phyloP scores from a whole-genome alignment of 2,797 vertebrate species.

The Vespertilio murinus region DNA sequence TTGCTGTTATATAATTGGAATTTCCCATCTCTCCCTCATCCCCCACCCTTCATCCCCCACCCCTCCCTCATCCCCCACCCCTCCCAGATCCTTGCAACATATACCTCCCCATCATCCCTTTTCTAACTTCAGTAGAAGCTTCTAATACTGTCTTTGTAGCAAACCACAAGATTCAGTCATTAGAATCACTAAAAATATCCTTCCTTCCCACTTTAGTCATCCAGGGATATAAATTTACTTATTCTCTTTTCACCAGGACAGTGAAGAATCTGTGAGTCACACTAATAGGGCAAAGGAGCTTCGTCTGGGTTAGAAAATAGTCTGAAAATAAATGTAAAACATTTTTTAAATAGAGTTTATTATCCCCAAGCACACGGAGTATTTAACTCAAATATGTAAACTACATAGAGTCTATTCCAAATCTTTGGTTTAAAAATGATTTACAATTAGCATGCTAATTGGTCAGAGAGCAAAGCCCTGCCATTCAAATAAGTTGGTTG shows the following conservation, averaged over 20 bases:
- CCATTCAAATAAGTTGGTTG: background rate
- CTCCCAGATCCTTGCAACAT: background rate
- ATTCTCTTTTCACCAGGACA: conserved; percentile 65
- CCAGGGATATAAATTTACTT: conserved; percentile 62
- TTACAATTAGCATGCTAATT: background rate
- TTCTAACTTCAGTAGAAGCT: conserved; percentile 42
- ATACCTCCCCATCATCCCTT: background rate
- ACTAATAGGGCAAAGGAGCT: conserved; percentile 27
- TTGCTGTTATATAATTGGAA: conserved; percentile 76
- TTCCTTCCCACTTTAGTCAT: conserved; percentile 53
- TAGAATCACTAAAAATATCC: conserved; percentile 67
- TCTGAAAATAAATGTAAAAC: conserved; percentile 36
- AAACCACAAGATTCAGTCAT: conserved; percentile 56
- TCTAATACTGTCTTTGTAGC: conserved; percentile 59
- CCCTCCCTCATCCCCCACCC: background rate
- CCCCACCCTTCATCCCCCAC: conserved; percentile 38
- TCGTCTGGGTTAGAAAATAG: conserved; percentile 25
- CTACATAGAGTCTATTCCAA: background rate
- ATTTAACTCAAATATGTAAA: conserved; percentile 16
- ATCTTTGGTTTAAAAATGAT: background rate
- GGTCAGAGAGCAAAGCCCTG: background rate
- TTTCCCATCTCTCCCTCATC: conserved; percentile 12
- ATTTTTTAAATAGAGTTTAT: background rate
- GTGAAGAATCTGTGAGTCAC: conserved; percentile 64
- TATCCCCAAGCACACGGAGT: background rate